Base-by-base conservation (phyloP, 2,888 invertebrate genomes). In the Phragmatobia fuliginosa region DNA sequence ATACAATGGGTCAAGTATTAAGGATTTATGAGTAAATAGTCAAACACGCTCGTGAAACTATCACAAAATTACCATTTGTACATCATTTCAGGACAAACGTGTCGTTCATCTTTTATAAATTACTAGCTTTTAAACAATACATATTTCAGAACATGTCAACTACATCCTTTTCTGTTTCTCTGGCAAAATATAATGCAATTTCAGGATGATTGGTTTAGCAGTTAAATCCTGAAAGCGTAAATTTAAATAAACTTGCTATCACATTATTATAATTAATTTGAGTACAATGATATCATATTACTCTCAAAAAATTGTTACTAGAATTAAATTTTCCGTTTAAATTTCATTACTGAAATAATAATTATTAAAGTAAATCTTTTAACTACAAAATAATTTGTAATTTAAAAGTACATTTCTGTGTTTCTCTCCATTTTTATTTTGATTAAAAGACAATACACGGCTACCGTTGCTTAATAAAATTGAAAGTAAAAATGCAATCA, bases 1-100 rank as follows among this genome's bases (percentile, higher is more conserved):
- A 82, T 87, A 87, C 83, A 86, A 84, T 87, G 84, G 81, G 68
- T 74, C 72, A 78, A 77, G 80, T 78, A 80, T 78, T 78, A 76
- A 21, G 41, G 21, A 28, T 31, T 59, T 66, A 59, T 59, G 62
- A 63, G n/a, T 66, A 62, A 61, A 59, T 64, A 62, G 62, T 62
- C 62, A 62, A 62, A 28, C 2, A 28, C 16, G 28, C 56, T 28
- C 56, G 56, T 56, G 28, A 25, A 56, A 56, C 28, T 56, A 56
- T 56, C 56, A 56, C 14, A 28, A 56, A 28, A 56, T 56, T 28
- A 56, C 16, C 28, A 56, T 56, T 25, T 56, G 16, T 56, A 28
- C 56, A 56, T 56, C 28, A 56, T 56, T 56, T 56, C 14, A 28
- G 25, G 56, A 56, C 28, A 3, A 28, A 16, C 2, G 16, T 38